Conservation (phyloP, 2,113 vertebrate genomes). For the Myanophis thanlyinensis region DNA sequence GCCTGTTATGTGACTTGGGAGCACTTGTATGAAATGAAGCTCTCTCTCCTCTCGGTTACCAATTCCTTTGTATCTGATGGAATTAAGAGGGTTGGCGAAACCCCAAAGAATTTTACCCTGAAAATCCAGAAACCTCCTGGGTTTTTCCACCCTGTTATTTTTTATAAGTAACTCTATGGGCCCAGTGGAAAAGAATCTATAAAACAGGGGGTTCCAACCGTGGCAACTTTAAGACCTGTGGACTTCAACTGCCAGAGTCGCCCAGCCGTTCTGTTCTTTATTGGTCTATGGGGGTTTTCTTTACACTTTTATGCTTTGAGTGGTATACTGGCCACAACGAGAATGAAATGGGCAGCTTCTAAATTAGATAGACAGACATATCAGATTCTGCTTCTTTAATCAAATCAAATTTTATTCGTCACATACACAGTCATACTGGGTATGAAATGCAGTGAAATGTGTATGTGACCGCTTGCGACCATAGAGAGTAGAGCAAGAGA, state of each 20-base stretch:
- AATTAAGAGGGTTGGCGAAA: background rate
- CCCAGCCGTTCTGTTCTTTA: background rate
- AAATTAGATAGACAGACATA: background rate
- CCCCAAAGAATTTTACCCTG: background rate
- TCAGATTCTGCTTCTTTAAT: background rate
- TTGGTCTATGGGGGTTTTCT: too few relatives aligned
- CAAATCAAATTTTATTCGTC: too few relatives aligned
- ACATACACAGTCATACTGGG: too few relatives aligned
- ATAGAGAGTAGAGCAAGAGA: too few relatives aligned
- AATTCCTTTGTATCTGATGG: background rate
- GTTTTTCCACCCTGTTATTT: background rate
- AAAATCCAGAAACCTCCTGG: background rate
- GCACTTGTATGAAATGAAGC: too few relatives aligned
- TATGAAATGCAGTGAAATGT: too few relatives aligned
- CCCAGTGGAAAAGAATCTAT: background rate
- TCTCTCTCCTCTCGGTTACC: background rate
- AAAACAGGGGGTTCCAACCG: background rate
- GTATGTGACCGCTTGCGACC: too few relatives aligned
- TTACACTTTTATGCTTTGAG: background rate
- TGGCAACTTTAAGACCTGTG: background rate
- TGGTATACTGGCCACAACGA: background rate
- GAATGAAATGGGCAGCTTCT: background rate
- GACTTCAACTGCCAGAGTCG: background rate
- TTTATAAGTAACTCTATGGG: background rate
- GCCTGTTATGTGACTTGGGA: background rate